Conservation (phyloP, 92 coral and sea anemone species). For the Actinernus sp. region DNA sequence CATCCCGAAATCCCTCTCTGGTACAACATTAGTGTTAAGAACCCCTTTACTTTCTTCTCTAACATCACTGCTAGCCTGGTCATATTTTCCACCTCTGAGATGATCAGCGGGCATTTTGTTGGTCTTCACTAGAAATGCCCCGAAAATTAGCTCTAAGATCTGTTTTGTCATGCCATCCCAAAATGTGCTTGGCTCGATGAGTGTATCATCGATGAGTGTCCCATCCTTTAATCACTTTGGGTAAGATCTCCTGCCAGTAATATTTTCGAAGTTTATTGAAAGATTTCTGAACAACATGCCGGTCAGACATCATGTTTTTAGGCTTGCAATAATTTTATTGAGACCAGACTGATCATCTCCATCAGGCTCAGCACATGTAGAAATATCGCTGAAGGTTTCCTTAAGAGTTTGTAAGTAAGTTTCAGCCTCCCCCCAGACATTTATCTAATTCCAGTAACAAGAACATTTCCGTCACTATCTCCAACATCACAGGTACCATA, state of each 20-base stretch:
- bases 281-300: no score
- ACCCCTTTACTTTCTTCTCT: no score
- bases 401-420: slow-evolving; percentile 34
- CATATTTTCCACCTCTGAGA: no score
- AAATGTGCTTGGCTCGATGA: slow-evolving; percentile 6
- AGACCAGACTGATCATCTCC: slow-evolving; percentile 25
- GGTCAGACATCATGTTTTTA: slow-evolving; percentile 44
- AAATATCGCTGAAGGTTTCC: slow-evolving; percentile 45
- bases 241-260: no score
- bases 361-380: slow-evolving; percentile 30
- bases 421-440: slow-evolving; percentile 43
- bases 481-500: slow-evolving; percentile 49
- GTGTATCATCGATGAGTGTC: no score
- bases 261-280: no score
- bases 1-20: no score
- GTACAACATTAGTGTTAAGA: no score
- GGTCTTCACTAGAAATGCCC: slow-evolving; percentile 9
- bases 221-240: no score
- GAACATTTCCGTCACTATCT: slow-evolving; percentile 26
- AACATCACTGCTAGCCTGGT: no score
- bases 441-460: slow-evolving; percentile 30
- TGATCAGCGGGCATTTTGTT: slow-evolving; percentile 11
- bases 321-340: slow-evolving; percentile 11
- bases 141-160: slow-evolving; percentile 12
- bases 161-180: slow-evolving; percentile 18